Evolutionary conservation across 2,797 vertebrate genomes (phyloP).

Genomic region (Macropus fuliginosus): DNA sequence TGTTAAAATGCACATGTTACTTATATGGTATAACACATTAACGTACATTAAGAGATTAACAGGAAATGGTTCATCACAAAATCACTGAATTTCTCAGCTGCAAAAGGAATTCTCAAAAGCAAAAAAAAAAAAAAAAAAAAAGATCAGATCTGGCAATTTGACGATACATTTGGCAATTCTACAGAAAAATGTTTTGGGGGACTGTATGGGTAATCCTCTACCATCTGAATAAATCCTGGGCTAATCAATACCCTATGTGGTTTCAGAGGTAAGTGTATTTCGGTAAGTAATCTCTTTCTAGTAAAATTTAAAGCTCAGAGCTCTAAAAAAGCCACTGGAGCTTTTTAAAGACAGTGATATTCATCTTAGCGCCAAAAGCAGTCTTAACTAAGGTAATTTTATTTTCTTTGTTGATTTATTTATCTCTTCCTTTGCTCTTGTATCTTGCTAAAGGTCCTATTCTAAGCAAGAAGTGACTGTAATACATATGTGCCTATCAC

Average conservation of each 20-base stretch:
- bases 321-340: background rate
- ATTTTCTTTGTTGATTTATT: background rate
- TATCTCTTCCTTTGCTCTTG: background rate
- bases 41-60: background rate
- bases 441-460: background rate
- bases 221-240: background rate
- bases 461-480: background rate
- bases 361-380: background rate
- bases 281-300: background rate
- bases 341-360: background rate
- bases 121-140: background rate
- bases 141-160: background rate
- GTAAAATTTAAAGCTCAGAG: background rate
- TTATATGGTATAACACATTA: background rate
- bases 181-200: background rate
- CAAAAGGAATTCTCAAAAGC: background rate
- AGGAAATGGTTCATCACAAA: background rate
- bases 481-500: background rate
- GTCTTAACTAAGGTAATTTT: background rate
- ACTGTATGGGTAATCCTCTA: background rate
- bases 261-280: background rate
- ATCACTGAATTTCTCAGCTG: background rate
- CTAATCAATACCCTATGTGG: background rate
- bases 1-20: background rate
- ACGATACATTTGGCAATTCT: background rate